These are phyloP conservation scores for Griposia aprilina DNA, from an alignment of 2,888 invertebrate genomes.

Conservation along the genomic window DNA sequence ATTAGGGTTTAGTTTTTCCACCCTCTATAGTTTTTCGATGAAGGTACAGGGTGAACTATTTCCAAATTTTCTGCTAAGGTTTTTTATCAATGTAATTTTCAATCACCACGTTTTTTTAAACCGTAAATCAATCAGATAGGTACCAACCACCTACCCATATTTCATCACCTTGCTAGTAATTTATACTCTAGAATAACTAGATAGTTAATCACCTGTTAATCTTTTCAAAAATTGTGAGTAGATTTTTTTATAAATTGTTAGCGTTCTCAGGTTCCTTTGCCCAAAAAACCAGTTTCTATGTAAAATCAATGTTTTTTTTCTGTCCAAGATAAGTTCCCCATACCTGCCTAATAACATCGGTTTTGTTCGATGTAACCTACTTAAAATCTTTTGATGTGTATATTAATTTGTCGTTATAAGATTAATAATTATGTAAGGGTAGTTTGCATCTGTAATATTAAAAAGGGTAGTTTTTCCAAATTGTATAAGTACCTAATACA, in stretches of 20 bases:
- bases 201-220: conserved; percentile 51
- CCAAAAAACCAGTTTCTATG: not conserved
- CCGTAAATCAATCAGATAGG: conserved; percentile 9
- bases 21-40: not conserved
- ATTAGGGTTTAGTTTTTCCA: conserved; percentile 9
- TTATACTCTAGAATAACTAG: conserved; percentile 64
- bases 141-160: conserved; percentile 14
- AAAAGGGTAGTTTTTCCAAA: conserved; percentile 26
- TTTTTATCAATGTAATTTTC: conserved; percentile 33
- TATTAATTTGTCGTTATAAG: conserved; percentile 37
- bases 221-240: conserved; percentile 16
- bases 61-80: conserved; percentile 8
- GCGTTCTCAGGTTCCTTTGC: not conserved
- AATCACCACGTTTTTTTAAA: conserved; percentile 38
- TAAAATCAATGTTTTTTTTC: conserved; percentile 3
- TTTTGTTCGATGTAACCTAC: conserved; percentile 16
- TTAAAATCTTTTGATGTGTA: conserved; percentile 36
- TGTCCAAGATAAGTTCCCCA: not conserved
- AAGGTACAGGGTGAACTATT: conserved; percentile 36
- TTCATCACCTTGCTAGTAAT: conserved; percentile 58
- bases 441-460: conserved; percentile 50
- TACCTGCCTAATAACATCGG: not conserved
- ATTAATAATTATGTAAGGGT: conserved; percentile 40
- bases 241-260: not conserved
- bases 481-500: not conserved